Conservation (phyloP, 1,140 invertebrate genomes). For the Drosophila cardini region DNA sequence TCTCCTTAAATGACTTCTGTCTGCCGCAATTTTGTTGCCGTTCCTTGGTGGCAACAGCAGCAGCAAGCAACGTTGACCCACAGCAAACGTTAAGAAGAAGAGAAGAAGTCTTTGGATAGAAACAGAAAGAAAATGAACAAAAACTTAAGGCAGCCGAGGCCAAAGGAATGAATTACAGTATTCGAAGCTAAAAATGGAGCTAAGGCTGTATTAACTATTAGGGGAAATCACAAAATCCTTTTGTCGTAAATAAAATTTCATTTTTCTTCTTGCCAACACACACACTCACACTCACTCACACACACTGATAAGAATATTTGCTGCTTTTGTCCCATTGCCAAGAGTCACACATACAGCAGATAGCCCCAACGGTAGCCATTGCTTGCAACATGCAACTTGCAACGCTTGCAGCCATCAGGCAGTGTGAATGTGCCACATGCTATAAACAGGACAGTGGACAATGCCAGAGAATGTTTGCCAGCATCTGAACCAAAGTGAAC, state of each 20-base stretch:
- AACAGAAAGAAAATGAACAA: conserved; percentile 1
- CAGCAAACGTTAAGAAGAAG: conserved; percentile 23
- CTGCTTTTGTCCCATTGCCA: conserved; percentile 47
- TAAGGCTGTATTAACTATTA: conserved; percentile 46
- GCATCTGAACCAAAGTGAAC: too few species aligned
- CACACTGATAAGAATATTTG: conserved; percentile 56
- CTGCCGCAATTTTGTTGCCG: conserved; percentile 75
- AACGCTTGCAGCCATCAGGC: background rate
- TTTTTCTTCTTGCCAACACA: conserved; percentile 49
- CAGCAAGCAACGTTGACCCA: conserved; percentile 46
- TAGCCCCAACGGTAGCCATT: conserved; percentile 27
- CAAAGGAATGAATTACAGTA: conserved; percentile 59
- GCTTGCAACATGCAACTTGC: conserved; percentile 7
- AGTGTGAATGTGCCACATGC: conserved; percentile 27
- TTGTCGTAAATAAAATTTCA: conserved; percentile 57
- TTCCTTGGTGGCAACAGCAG: conserved; percentile 23
- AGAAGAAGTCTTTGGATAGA: conserved; percentile 45
- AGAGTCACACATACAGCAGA: conserved; percentile 28
- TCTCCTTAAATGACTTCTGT: conserved; percentile 83
- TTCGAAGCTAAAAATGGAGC: conserved; percentile 13
- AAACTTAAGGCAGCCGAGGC: conserved; percentile 41
- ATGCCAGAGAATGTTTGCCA: conserved; percentile 38
- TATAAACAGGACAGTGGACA: conserved; percentile 49
- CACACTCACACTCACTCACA: too few species aligned
- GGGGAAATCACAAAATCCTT: conserved; percentile 47